Evolutionary conservation across 2,797 vertebrate genomes (phyloP).

Genomic region (Microctenopoma lineatum): DNA sequence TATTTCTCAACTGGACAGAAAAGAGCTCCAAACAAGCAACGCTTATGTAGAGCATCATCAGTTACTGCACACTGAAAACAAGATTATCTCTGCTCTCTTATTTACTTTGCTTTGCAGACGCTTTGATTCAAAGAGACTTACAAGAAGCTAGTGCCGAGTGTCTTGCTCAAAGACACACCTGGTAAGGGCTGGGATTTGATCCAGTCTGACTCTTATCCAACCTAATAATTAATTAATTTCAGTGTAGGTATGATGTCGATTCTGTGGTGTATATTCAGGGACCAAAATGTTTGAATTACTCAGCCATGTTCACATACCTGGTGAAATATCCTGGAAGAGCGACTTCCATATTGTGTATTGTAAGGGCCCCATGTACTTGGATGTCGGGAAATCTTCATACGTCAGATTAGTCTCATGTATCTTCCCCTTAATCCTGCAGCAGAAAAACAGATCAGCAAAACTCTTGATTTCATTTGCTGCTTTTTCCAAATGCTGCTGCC

Average conservation of each 20-base stretch:
- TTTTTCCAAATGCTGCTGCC: conserved; percentile 26
- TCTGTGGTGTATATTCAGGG: neutral
- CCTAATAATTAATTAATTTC: no score
- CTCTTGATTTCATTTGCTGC: conserved; percentile 38
- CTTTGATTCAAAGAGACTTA: no score
- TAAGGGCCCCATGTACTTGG: conserved; percentile 96
- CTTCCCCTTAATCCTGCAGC: conserved; percentile 94
- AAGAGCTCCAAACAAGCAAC: conserved; percentile 23
- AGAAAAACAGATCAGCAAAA: conserved; percentile 65
- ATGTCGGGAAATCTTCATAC: conserved; percentile 97
- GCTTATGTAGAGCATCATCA: conserved; percentile 4
- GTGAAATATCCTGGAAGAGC: conserved; percentile 95
- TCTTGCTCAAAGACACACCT: no score
- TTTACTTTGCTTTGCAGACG: no score
- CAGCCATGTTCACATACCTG: conserved; percentile 82
- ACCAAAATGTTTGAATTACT: neutral
- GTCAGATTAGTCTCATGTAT: conserved; percentile 97
- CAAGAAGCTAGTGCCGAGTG: no score
- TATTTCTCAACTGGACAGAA: conserved; percentile 20
- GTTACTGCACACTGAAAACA: no score
- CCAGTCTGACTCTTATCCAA: no score
- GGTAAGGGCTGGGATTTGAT: no score
- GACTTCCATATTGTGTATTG: conserved; percentile 99
- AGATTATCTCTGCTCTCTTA: no score
- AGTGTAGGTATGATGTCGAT: neutral